Percentiles rank a stretch among this genome's conserved stretches.
Conservation (phyloP, 1,140 invertebrate species). For the Conus ventricosus region DNA sequence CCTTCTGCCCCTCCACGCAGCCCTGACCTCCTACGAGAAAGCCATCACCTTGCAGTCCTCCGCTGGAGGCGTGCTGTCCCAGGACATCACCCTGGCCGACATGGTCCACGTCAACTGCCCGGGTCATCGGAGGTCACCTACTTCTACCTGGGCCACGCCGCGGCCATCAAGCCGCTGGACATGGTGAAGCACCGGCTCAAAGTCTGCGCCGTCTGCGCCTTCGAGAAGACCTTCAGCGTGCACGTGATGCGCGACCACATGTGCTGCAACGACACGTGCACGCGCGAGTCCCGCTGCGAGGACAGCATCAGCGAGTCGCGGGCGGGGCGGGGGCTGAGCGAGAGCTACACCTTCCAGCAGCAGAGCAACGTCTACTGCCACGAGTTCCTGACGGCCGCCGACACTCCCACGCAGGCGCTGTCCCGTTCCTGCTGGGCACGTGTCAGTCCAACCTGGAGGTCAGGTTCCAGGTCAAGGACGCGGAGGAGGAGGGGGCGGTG, state of each 20-base stretch:
- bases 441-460: slow-evolving; percentile 47
- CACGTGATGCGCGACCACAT: slow-evolving; percentile 39
- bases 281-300: not conserved
- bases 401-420: slow-evolving; percentile 30
- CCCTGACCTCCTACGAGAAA: slow-evolving; percentile 43
- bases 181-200: slow-evolving; percentile 41
- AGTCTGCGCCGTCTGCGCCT: slow-evolving; percentile 48
- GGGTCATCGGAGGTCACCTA: slow-evolving; percentile 48
- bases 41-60: slow-evolving; percentile 27
- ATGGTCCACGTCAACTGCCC: slow-evolving; percentile 48
- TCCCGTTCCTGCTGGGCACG: slow-evolving; percentile 30
- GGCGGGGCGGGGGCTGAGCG: slow-evolving; percentile 18
- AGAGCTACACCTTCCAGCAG: slow-evolving; percentile 31
- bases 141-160: slow-evolving; percentile 43
- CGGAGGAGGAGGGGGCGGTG: not conserved
- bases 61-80: not conserved
- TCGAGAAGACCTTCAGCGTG: slow-evolving; percentile 41
- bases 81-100: slow-evolving; percentile 26
- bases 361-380: slow-evolving; percentile 50
- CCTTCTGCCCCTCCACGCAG: slow-evolving; percentile 45
- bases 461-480: slow-evolving; percentile 37
- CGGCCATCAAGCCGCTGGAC: slow-evolving; percentile 30
- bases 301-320: slow-evolving; percentile 24
- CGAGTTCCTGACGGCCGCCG: slow-evolving; percentile 44
- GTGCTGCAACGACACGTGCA: slow-evolving; percentile 47